Conservation (phyloP, 2,888 invertebrate genomes). For the Brachylomia viminalis region DNA sequence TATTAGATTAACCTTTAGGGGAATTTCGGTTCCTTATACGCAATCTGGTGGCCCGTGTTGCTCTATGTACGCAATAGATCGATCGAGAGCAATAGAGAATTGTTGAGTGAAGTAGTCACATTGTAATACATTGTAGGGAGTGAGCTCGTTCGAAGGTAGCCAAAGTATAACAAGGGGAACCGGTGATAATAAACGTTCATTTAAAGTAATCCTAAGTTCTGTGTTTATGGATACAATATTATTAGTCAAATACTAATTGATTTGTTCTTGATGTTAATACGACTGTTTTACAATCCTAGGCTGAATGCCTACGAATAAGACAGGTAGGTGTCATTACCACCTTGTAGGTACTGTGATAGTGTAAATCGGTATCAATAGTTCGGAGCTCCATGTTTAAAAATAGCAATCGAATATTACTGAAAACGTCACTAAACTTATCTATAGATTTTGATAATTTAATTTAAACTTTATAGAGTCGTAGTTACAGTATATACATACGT, state of each 20-base stretch:
- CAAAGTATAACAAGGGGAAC: slow-evolving; percentile 52
- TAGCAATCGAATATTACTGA: not conserved
- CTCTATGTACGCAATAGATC: slow-evolving; percentile 49
- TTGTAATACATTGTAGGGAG: slow-evolving; percentile 40
- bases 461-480: slow-evolving; percentile 38
- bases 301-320: not conserved
- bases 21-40: slow-evolving; percentile 65
- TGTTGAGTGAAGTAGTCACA: slow-evolving; percentile 37
- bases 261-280: slow-evolving; percentile 3
- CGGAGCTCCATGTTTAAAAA: not conserved
- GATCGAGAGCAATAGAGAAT: slow-evolving; percentile 45
- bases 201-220: slow-evolving; percentile 27
- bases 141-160: slow-evolving; percentile 30
- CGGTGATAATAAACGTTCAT: slow-evolving; percentile 38
- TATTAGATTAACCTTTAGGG: slow-evolving; percentile 75
- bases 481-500: slow-evolving; percentile 31
- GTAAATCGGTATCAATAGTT: not conserved
- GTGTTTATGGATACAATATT: slow-evolving; percentile 13
- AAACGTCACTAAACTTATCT: not conserved
- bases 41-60: too few relatives aligned
- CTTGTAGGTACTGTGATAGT: not conserved
- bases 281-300: not conserved
- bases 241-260: slow-evolving; percentile 29
- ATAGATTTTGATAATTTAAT: slow-evolving; percentile 36
- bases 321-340: not conserved